Conservation (phyloP, 1,140 invertebrate species). For the Papilio dardanus region DNA sequence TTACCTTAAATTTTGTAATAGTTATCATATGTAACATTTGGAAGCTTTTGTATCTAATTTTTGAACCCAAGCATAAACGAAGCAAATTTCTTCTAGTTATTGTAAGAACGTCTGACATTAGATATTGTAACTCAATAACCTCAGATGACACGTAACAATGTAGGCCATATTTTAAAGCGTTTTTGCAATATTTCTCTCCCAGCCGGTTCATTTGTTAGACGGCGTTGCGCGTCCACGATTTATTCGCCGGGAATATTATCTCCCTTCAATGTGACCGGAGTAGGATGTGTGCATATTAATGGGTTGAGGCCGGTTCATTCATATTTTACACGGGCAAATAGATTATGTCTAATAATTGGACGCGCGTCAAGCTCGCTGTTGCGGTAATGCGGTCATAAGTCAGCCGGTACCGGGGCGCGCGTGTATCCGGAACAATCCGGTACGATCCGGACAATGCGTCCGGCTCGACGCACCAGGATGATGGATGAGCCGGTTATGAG, state of each 20-base stretch:
- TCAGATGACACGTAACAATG: slow-evolving; percentile 62
- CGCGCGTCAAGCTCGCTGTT: slow-evolving; percentile 70
- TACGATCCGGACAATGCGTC: slow-evolving; percentile 38
- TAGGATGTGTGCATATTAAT: slow-evolving; percentile 64
- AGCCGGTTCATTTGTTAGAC: slow-evolving; percentile 69
- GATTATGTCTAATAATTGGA: slow-evolving; percentile 78
- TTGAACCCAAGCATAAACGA: neutral
- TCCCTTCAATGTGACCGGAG: slow-evolving; percentile 67
- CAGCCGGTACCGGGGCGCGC: slow-evolving; percentile 57
- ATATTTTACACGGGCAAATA: slow-evolving; percentile 73
- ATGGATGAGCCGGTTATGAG: slow-evolving; percentile 62
- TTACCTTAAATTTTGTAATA: neutral
- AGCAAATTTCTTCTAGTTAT: neutral
- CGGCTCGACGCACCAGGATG: slow-evolving; percentile 50
- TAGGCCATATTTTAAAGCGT: slow-evolving; percentile 66
- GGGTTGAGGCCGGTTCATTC: slow-evolving; percentile 55
- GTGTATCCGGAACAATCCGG: slow-evolving; percentile 68
- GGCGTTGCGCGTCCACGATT: slow-evolving; percentile 62
- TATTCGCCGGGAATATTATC: slow-evolving; percentile 75
- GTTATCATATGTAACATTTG: neutral
- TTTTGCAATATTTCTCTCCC: slow-evolving; percentile 74
- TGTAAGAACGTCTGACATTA: neutral
- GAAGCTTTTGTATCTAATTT: neutral
- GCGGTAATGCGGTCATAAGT: slow-evolving; percentile 74
- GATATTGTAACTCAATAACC: slow-evolving; percentile 39